These are phyloP conservation scores for Leptestheria dahalacensis DNA, from an alignment of 1,140 invertebrate genomes.

Conservation along the genomic window DNA sequence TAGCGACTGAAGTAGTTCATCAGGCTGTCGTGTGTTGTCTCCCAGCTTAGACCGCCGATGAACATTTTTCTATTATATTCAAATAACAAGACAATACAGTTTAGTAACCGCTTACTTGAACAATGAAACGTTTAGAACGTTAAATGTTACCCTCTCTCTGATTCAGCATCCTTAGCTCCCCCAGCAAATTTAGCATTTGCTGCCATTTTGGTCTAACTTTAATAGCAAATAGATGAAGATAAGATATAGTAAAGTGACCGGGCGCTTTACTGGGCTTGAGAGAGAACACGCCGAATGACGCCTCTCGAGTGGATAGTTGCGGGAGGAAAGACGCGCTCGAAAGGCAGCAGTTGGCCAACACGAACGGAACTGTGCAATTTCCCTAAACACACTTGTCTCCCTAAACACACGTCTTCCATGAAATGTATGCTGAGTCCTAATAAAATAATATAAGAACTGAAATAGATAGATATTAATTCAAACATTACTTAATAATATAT, in stretches of 20 bases:
- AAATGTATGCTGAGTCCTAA: too few species aligned
- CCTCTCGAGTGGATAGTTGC: too few species aligned
- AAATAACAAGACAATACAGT: not conserved
- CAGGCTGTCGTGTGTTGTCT: constrained; percentile 85
- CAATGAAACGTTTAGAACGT: not conserved
- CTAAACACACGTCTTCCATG: too few species aligned
- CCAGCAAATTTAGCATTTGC: not conserved
- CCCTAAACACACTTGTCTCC: not conserved
- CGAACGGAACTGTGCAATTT: not conserved
- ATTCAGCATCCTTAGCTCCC: not conserved
- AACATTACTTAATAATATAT: too few species aligned
- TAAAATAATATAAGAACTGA: too few species aligned
- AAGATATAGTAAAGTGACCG: not conserved
- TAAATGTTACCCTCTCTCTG: not conserved
- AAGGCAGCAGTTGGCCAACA: not conserved
- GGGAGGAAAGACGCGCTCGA: too few species aligned
- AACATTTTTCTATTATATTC: constrained; percentile 70
- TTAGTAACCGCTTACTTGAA: not conserved
- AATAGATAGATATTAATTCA: too few species aligned
- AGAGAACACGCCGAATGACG: not conserved
- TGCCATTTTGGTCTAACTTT: too few species aligned
- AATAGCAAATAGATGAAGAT: too few species aligned
- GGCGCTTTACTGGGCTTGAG: not conserved
- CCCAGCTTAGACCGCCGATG: constrained; percentile 91
- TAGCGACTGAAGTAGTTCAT: constrained; percentile 85